Conservation (phyloP, 2,797 vertebrate species). For the Amniataba percoides region DNA sequence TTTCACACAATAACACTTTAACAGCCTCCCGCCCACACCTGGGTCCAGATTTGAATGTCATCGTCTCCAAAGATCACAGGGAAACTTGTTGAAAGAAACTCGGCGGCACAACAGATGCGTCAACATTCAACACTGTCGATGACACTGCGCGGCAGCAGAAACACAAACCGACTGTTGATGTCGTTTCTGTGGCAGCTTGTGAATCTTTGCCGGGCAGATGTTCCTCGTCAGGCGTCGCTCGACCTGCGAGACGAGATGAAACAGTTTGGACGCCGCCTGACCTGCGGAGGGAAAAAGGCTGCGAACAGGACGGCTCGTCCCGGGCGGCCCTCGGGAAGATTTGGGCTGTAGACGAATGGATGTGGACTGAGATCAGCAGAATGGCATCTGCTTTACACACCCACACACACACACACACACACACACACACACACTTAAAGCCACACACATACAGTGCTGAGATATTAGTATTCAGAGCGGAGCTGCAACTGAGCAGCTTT, state of each 20-base stretch:
- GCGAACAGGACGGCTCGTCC: conserved; percentile 25
- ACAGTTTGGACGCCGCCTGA: conserved; percentile 44
- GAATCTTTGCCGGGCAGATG: conserved; percentile 64
- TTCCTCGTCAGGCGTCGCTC: conserved; percentile 48
- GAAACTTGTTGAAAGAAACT: conserved; percentile 55
- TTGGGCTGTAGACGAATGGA: conserved; percentile 64
- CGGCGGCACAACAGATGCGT: conserved; percentile 53
- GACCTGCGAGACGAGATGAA: conserved; percentile 58
- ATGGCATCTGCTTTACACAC: conserved; percentile 75
- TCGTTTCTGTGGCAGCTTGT: conserved; percentile 55
- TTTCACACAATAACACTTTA: background rate
- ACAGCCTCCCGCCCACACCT: conserved; percentile 3
- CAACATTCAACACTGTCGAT: conserved; percentile 56
- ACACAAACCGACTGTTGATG: conserved; percentile 50
- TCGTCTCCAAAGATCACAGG: conserved; percentile 33
- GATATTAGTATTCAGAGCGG: conserved; percentile 57
- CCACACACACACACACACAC: conserved; percentile 41
- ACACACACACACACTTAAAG: too few species aligned
- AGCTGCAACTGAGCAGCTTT: conserved; percentile 54
- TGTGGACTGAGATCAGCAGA: conserved; percentile 75
- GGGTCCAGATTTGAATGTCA: conserved; percentile 4
- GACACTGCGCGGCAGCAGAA: conserved; percentile 43
- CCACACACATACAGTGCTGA: conserved; percentile 28
- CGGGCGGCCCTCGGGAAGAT: conserved; percentile 50
- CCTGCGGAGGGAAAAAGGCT: conserved; percentile 35